Percentiles rank a stretch among this genome's conserved stretches.
phyloP scores from a whole-genome alignment of 2,888 invertebrate genomes.

The Oscheius myriophilus region DNA sequence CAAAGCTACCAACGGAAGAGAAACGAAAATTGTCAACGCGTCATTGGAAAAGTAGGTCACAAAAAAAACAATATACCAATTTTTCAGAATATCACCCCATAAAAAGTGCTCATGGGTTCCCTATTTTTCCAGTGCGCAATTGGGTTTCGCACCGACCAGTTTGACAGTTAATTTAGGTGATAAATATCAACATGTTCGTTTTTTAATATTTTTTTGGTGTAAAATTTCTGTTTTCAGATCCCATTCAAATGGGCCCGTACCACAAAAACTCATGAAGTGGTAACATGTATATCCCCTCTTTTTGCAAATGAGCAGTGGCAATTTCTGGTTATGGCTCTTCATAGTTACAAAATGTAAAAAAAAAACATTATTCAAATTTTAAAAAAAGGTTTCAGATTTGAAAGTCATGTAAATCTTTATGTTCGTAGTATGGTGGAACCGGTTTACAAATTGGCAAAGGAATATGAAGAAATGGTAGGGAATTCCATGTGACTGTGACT shows the following conservation, averaged over 20 bases:
- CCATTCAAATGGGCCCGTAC: slow-evolving; percentile 30
- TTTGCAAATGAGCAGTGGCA: slow-evolving; percentile 55
- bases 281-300: slow-evolving; percentile 50
- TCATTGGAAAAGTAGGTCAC: too few relatives aligned
- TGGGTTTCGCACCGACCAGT: background rate
- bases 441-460: slow-evolving; percentile 10
- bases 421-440: slow-evolving; percentile 43
- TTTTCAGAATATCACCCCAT: slow-evolving; percentile 21
- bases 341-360: slow-evolving; percentile 41
- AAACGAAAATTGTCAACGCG: too few relatives aligned
- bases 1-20: too few relatives aligned
- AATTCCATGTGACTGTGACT: too few relatives aligned
- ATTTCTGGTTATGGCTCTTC: slow-evolving; percentile 37
- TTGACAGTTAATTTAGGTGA: slow-evolving; percentile 1
- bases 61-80: too few relatives aligned
- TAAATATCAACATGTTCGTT: slow-evolving; percentile 7
- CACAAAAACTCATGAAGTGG: slow-evolving; percentile 27
- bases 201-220: background rate
- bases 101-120: slow-evolving; percentile 12
- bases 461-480: slow-evolving; percentile 23
- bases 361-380: background rate
- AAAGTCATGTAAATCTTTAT: slow-evolving; percentile 45
- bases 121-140: slow-evolving; percentile 6
- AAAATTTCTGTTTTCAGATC: slow-evolving; percentile 35
- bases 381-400: slow-evolving; percentile 33